Base-by-base conservation (phyloP, 1,140 invertebrate species). In the Antheraea pernyi region DNA sequence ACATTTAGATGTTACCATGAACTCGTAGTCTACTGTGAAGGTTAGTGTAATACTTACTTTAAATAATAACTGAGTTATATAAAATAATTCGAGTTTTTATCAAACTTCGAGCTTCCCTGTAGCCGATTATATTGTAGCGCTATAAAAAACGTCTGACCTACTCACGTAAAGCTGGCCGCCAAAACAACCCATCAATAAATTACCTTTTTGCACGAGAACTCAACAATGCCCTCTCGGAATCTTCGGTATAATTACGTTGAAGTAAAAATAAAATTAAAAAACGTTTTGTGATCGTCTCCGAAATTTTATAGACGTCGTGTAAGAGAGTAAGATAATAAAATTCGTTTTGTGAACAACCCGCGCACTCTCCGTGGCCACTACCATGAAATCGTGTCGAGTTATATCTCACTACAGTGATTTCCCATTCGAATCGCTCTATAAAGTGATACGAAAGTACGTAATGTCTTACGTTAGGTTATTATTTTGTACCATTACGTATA, bases 231-330 rank as follows among this genome's bases (percentile, higher is more conserved):
- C 39, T 42, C 39, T 42, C 11, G 1, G 11, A 53, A n/a, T 53
- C 46, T 16, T 53, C 16, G 16, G 11, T n/a, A 53, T 53, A 53
- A 53, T 53, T 53, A 53, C 46, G 46, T 53, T 16, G 11, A 53
- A 0, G 46, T 53, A n/a, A 53, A 53, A 67, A 59, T 61, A 19
- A 64, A 19, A 37, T 66, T 69, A 70, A 36, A 22, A 46, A 19
- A 30, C 39, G 53, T 72, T 75, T 76, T 66, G 71, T 59, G 67
- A 73, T 59, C 63, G 62, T 68, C 74, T 74, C 69, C 19, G 22
- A 67, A 63, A 73, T 36, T 74, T 74, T 72, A 77, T 70, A 59
- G 68, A 13, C 46, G 46, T 13, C 63, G 59, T 67, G 64, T 70
- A 72, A 67, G 22, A 37, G 36, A 66, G 59, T 42, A 30, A 61